Base-by-base conservation (phyloP, 2,113 vertebrate species). In the Ibidorhyncha struthersii region DNA sequence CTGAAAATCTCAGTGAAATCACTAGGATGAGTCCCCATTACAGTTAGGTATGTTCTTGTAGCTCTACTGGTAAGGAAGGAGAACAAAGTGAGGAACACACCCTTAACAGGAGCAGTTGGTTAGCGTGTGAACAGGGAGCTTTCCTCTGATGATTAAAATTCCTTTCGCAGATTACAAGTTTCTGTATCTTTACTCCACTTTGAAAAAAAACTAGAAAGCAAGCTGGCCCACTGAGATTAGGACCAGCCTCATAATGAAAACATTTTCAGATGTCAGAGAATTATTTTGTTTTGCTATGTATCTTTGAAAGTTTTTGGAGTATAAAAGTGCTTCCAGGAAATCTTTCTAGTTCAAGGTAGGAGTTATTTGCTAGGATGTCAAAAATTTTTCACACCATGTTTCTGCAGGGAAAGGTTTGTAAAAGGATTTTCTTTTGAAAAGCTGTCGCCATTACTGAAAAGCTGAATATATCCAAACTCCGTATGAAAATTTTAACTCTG, bases 371-470 rank as follows among this genome's bases (percentile, higher is more conserved):
- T 86, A 86, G 47, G 63, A 66, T 85, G 41, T 91, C 30, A 95
- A 91, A 96, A 95, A 85, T 81, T 50, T 49, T 69, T 95, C 53
- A 84, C 27, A 61, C 67, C 0, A 3, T 71, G 72, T 93, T 94
- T 92, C 89, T 90, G 76, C 73, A 49, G 71, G 71, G 85, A 96
- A 96, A 93, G 23, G 34, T 80, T 80, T 95, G 70, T 88, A 63
- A 93, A 95, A 89, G 32, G 40, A 86, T 90, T 97, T 83, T 2
- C 56, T 93, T 95, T 96, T 97, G 89, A 71, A 94, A 92, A 90
- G 47, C 89, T 96, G 63, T 96, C 97, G 89, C 82, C 6, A 1
- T 95, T 92, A 93, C 82, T 93, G 90, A 61, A 82, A 89, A 88
- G 82, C 82, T 97, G 30, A 20, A 78, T 94, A 76, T 95, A 97